Evolutionary conservation across 1,140 invertebrate species (phyloP).

Genomic region (Eumeta japonica): DNA sequence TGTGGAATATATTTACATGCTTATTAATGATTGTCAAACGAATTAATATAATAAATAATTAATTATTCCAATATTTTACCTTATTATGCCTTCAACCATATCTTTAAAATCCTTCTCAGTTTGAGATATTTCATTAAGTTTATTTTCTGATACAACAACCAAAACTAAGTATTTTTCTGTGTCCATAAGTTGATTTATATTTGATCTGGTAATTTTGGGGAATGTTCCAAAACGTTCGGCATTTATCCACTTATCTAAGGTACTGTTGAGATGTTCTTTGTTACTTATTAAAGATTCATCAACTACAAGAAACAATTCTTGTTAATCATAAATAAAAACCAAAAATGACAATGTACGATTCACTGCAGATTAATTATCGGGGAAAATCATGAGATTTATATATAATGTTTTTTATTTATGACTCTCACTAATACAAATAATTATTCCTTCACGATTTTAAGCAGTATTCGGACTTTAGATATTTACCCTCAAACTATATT

Average conservation of each 20-base stretch:
- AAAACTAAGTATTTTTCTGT: constrained; percentile 86
- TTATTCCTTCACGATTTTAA: no score
- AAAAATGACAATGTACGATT: neutral
- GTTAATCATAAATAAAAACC: neutral
- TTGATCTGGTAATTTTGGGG: constrained; percentile 80
- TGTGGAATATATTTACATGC: constrained; percentile 20
- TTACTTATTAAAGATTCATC: constrained; percentile 53
- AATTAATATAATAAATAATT: constrained; percentile 4
- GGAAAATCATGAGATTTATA: no score
- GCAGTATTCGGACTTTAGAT: no score
- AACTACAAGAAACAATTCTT: constrained; percentile 22
- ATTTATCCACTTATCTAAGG: constrained; percentile 84
- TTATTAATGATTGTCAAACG: constrained; percentile 6
- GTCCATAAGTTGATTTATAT: constrained; percentile 78
- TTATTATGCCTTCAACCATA: constrained; percentile 81
- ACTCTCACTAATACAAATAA: no score
- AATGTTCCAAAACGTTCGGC: constrained; percentile 88
- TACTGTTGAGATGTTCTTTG: constrained; percentile 61
- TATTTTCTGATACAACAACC: constrained; percentile 85
- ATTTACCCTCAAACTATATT: no score
- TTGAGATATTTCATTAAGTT: constrained; percentile 74
- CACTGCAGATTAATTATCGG: neutral
- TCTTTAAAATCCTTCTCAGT: constrained; percentile 82
- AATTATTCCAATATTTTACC: constrained; percentile 20
- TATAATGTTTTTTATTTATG: no score